Base-by-base conservation (phyloP, 2,797 vertebrate species). In the Neoniphon sammara region DNA sequence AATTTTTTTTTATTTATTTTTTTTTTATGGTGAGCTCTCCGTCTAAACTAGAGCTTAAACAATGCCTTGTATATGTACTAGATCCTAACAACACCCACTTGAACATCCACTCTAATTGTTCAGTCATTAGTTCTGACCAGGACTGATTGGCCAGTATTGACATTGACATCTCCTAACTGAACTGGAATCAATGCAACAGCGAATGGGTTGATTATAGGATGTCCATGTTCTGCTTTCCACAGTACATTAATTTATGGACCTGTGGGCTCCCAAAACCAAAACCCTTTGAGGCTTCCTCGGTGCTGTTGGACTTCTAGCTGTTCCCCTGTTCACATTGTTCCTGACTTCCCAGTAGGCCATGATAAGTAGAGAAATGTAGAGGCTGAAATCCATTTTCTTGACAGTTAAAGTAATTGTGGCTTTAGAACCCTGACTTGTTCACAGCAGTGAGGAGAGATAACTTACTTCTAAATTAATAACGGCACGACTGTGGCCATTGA, bases 401-500 rank as follows among this genome's bases (percentile, higher is more conserved):
- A 25, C n/a, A 30, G 9, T 69, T 65, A 49, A 53, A 39, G 54
- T 54, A 66, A 63, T 4, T 70, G 59, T 7, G 31, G 42, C 34
- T 79, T 74, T 56, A 3, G 64, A 76, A 77, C 2, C 2, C 36
- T 18, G 27, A 67, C 65, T 78, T 44, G 20, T 61, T 39, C 58
- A 42, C 59, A 30, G 17, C 27, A 58, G 27, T 21, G 21, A 70
- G 25, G 53, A 64, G 20, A 66, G 17, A 56, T 42, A 11, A 18
- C 7, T 47, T 7, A 53, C 68, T 73, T 75, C 44, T 50, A n/a
- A 55, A 3, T 52, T 27, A 46, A 61, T 66, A 55, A 79, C 23
- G 66, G 66, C 57, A 73, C 88, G 74, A 67, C 70, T 81, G 70
- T 83, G 54, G 66, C 76, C 66, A 81, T 87, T 79, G 46, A 70